These are phyloP conservation scores for Cephus sareptanus DNA, from an alignment of 2,888 invertebrate genomes.

Conservation along the genomic window DNA sequence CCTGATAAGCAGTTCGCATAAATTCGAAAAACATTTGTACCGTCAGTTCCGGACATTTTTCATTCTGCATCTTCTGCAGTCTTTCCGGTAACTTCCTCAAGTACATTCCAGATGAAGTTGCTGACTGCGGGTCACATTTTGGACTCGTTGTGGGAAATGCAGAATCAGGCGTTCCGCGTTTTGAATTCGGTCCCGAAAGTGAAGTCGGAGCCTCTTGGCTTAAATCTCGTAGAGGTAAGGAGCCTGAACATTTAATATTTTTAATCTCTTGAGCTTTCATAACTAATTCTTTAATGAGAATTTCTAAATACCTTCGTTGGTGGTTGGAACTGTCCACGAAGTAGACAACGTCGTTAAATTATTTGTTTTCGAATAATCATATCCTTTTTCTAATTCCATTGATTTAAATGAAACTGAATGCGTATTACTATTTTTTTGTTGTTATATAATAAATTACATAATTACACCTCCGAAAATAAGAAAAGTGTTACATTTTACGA, in stretches of 20 bases:
- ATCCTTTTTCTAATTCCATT: constrained; percentile 28
- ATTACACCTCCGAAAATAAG: not conserved
- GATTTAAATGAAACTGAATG: constrained; percentile 30
- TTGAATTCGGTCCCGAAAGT: not conserved
- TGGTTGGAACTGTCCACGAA: constrained; percentile 20
- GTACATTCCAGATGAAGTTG: constrained; percentile 14
- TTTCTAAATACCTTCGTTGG: constrained; percentile 25
- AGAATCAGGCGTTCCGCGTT: not conserved
- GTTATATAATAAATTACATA: not conserved
- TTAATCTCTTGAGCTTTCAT: not conserved
- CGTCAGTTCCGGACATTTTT: constrained; percentile 71
- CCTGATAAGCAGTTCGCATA: constrained; percentile 79
- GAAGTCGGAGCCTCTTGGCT: not conserved
- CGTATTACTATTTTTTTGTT: constrained; percentile 14
- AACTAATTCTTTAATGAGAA: constrained; percentile 1
- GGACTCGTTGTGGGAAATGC: not conserved
- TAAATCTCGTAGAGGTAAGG: not conserved
- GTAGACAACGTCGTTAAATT: constrained; percentile 14
- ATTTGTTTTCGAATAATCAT: constrained; percentile 20
- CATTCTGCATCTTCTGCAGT: constrained; percentile 21
- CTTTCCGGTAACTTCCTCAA: constrained; percentile 23
- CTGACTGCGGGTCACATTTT: not conserved
- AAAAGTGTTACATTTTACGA: too few species aligned
- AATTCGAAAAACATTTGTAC: constrained; percentile 79
- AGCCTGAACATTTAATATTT: not conserved